Conservation (phyloP, 2,888 invertebrate species). For the Lymantria monacha region DNA sequence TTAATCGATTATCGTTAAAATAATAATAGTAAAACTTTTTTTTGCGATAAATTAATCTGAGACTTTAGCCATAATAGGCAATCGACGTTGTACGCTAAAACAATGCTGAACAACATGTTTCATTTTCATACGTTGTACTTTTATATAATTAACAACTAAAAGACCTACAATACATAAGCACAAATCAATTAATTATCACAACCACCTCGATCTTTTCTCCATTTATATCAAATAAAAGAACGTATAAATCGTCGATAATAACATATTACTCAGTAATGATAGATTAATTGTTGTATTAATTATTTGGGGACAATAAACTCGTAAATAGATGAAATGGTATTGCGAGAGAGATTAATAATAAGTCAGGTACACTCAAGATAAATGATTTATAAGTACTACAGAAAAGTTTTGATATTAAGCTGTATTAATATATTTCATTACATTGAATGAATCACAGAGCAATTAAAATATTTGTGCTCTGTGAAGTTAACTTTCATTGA, state of each 20-base stretch:
- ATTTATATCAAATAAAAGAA: conserved; percentile 5
- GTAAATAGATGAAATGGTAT: conserved; percentile 30
- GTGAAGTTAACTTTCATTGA: no score
- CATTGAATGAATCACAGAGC: conserved; percentile 38
- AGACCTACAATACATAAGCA: neutral
- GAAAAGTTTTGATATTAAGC: conserved; percentile 18
- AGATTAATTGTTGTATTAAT: conserved; percentile 30
- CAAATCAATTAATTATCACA: conserved; percentile 6
- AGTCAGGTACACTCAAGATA: conserved; percentile 11
- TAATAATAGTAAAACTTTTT: no score
- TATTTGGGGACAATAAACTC: conserved; percentile 24
- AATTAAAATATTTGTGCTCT: no score
- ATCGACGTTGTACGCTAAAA: no score
- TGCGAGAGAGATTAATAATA: conserved; percentile 34
- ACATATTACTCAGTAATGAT: conserved; percentile 27
- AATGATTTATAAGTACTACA: conserved; percentile 32
- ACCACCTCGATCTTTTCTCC: conserved; percentile 10
- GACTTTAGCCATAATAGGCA: no score
- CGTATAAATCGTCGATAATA: conserved; percentile 18
- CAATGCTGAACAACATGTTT: neutral
- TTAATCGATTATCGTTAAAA: no score
- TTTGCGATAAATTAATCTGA: no score
- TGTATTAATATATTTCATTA: conserved; percentile 62
- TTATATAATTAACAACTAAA: neutral
- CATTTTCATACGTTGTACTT: neutral